phyloP scores from a whole-genome alignment of 2,797 vertebrate genomes.

The Halcyon smyrnensis region DNA sequence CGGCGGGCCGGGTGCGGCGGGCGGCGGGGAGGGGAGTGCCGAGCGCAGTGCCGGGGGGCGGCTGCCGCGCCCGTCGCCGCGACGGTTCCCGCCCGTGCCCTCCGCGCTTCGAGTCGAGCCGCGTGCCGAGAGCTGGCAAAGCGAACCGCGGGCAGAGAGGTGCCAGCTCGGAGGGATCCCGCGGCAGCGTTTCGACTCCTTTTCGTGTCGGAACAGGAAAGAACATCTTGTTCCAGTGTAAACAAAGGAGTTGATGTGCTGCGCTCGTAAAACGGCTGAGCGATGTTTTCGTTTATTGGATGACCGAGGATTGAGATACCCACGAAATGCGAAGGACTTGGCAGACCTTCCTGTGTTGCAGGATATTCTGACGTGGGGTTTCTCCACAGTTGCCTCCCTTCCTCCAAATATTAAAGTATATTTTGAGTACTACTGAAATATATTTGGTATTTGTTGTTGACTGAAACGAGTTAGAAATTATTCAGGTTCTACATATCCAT shows the following conservation, averaged over 20 bases:
- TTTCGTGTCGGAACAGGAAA: background rate
- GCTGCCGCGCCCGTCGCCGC: background rate
- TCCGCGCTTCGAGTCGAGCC: background rate
- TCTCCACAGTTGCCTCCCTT: background rate
- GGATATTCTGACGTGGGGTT: background rate
- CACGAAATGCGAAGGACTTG: background rate
- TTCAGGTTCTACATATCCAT: background rate
- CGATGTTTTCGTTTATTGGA: conserved; percentile 15
- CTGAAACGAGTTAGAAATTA: background rate
- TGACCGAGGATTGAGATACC: background rate
- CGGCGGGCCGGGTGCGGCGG: background rate
- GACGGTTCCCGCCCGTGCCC: background rate
- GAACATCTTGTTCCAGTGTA: conserved; percentile 29
- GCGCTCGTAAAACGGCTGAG: background rate
- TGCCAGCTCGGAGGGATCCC: background rate
- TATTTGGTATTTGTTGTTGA: background rate
- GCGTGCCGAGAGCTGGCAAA: background rate
- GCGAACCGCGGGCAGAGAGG: accelerated
- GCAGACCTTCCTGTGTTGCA: background rate
- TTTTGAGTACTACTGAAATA: background rate
- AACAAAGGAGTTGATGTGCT: conserved; percentile 42
- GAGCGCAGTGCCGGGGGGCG: background rate
- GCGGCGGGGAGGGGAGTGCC: background rate
- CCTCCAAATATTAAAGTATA: background rate
- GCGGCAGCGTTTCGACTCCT: background rate